Evolutionary conservation across 1,140 invertebrate species (phyloP), one percentile per base, ranked within the genome.

Genomic region (Aphidius ervi): DNA sequence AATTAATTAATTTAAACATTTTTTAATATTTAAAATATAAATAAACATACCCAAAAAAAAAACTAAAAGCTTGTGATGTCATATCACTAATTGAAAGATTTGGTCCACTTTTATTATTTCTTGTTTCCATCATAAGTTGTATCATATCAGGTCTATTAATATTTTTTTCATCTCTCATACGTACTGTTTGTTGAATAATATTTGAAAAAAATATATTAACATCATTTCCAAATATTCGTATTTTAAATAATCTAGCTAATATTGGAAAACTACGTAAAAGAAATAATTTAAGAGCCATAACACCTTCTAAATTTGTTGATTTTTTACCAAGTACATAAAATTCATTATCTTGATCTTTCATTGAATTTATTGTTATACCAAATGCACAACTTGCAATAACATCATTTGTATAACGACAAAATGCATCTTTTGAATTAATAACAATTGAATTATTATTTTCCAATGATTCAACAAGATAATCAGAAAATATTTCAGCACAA

Each of bases 401-500:
- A n/a, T 59, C 57, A n/a, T 42, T 52, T 37, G 57, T 52, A 31
- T 52, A 59, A 43, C 57, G 57, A 8, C 39, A n/a, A 49, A 52
- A 59, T 39, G 20, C 8, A 48, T 59, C 48, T 52, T 59, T 59
- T 10, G 41, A 16, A 42, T 49, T 47, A 7, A 54, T 45, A 3
- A 8, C 40, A 7, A 39, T 37, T 40, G 57, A n/a, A 50, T 58
- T 64, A 41, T 46, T 58, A 46, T 9, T 42, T 23, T 50, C 37
- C n/a, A 42, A 16, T 4, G 10, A 16, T 31, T 31, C 23, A 31
- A 31, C 23, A 7, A 59, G 39, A 20, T 7, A 60, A 43, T 56
- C 41, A n/a, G 47, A 5, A 43, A 63, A 63, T 16, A 55, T 56
- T 39, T 50, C 47, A 2, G 70, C 75, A 52, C 71, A 76, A 39